A percentile compares a stretch with the other conserved stretches of the same genome.
phyloP scores from a whole-genome alignment of 2,888 invertebrate genomes.

The Bugula neritina region DNA sequence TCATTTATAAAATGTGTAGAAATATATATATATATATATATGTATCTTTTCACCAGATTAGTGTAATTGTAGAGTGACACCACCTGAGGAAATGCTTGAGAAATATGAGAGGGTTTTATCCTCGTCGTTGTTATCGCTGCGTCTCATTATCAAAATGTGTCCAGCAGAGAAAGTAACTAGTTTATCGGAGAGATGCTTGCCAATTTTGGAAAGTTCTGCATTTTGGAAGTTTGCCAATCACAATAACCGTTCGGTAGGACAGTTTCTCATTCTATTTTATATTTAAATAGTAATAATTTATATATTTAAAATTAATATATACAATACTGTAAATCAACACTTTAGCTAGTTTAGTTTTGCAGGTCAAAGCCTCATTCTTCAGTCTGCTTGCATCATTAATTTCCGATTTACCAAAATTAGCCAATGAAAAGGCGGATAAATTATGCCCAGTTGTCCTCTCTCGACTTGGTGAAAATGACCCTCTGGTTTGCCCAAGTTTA shows the following conservation, averaged over 20 bases:
- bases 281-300: conserved; percentile 29
- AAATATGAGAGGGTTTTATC: conserved; percentile 65
- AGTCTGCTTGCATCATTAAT: conserved; percentile 60
- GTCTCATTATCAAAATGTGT: conserved; percentile 61
- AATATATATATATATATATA: too few relatives aligned
- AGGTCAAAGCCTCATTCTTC: conserved; percentile 62
- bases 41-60: too few relatives aligned
- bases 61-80: conserved; percentile 57
- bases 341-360: conserved; percentile 29
- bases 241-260: conserved; percentile 35
- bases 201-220: neutral
- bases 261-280: neutral
- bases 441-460: conserved; percentile 61
- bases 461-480: conserved; percentile 66
- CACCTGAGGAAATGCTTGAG: conserved; percentile 64
- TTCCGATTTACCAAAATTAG: conserved; percentile 59
- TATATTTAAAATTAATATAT: too few relatives aligned
- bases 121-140: conserved; percentile 64
- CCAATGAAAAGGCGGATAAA: conserved; percentile 59
- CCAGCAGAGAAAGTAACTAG: conserved; percentile 56
- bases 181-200: conserved; percentile 1
- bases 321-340: too few relatives aligned
- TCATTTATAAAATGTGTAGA: too few relatives aligned
- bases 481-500: conserved; percentile 62
- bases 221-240: conserved; percentile 67